phyloP scores from a whole-genome alignment of 2,797 vertebrate species.

The Halcyon smyrnensis region DNA sequence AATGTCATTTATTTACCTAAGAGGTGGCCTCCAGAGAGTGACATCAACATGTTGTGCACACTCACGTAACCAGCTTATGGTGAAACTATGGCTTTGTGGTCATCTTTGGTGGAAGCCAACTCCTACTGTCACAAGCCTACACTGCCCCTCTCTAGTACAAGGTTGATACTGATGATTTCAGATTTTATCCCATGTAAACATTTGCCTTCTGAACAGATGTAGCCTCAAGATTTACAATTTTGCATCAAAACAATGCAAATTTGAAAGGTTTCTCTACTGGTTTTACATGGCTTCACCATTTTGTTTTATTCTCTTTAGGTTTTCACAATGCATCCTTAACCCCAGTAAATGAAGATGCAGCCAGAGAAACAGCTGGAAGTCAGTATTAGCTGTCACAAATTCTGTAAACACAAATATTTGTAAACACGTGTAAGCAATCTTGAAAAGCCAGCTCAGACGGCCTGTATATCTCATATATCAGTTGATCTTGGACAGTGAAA shows the following conservation, averaged over 20 bases:
- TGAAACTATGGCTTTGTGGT: background rate
- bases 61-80: background rate
- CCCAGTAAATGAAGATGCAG: background rate
- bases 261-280: background rate
- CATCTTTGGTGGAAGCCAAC: background rate
- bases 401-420: conserved; percentile 16
- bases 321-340: background rate
- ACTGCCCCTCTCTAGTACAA: background rate
- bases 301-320: background rate
- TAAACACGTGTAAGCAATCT: background rate
- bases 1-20: background rate
- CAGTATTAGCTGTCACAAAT: conserved; percentile 1
- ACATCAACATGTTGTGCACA: background rate
- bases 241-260: background rate
- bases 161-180: background rate
- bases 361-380: conserved; percentile 32
- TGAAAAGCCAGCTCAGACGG: background rate
- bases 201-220: background rate
- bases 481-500: background rate
- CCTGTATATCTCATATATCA: background rate
- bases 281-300: background rate
- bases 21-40: conserved; percentile 9
- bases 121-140: background rate
- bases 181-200: background rate
- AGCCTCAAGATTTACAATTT: background rate